A percentile compares a stretch with the other conserved stretches of the same genome.
Evolutionary conservation across 2,797 vertebrate species (phyloP).

Genomic region (Remorina albescens): DNA sequence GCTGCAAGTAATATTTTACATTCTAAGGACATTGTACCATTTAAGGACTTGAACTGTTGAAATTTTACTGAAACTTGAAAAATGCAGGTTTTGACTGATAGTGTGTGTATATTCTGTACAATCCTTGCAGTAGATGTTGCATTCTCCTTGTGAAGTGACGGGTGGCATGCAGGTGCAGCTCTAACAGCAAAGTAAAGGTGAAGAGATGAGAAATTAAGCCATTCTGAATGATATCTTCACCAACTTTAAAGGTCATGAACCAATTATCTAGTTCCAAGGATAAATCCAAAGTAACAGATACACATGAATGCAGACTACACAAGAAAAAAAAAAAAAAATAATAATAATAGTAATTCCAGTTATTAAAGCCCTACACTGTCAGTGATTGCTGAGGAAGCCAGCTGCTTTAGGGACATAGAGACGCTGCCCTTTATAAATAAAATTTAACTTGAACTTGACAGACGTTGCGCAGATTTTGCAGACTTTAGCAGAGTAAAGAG

Average conservation of each 20-base stretch:
- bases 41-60: no score
- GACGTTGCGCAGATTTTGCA: conserved; percentile 70
- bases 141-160: background rate
- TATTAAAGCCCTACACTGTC: conserved; percentile 36
- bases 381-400: conserved; percentile 49
- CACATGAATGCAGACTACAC: conserved; percentile 17
- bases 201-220: conserved; percentile 5
- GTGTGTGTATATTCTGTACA: background rate
- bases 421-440: conserved; percentile 64
- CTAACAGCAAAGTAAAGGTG: background rate
- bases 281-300: conserved; percentile 29
- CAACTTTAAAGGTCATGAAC: conserved; percentile 28
- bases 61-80: no score
- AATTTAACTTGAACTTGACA: conserved; percentile 76
- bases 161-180: no score
- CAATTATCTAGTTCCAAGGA: conserved; percentile 26
- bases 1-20: no score
- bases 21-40: no score
- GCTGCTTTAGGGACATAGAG: conserved; percentile 60
- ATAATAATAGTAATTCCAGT: no score
- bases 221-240: conserved; percentile 4
- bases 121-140: conserved; percentile 1
- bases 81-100: no score
- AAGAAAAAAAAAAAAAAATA: conserved; percentile 38
- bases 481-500: conserved; percentile 68